Base-by-base conservation (phyloP, 2,113 vertebrate genomes). In the Sinocyclocheilus grahami region DNA sequence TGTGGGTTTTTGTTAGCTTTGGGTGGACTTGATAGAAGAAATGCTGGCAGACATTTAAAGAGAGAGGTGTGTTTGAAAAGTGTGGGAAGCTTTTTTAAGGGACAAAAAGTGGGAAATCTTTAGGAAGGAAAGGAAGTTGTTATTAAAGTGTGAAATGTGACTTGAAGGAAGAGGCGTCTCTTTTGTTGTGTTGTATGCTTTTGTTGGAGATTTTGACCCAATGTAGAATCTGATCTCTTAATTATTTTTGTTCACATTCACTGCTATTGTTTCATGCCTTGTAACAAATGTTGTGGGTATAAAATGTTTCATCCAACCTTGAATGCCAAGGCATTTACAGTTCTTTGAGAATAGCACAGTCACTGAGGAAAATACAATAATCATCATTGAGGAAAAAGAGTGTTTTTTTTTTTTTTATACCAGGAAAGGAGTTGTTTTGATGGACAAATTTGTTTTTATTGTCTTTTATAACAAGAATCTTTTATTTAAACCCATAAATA, bases 1-100 rank as follows among this genome's bases (percentile, higher is more conserved):
- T 85, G 87, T 87, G 77, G 78, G 85, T 85, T 87, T 89, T 83
- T 74, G 84, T 86, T 81, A 88, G 84, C 76, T 86, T 86, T 69
- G 62, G 77, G 60, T 85, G 82, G 67, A 86, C 65, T 51, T 33
- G 37, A 81, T 82, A 22, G 84, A 80, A 74, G 37, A 81, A 71
- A 71, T 83, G 80, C 82, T 86, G 86, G 67, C 75, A 76, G 67
- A 55, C 67, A 65, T 86, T 86, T 75, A 88, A 72, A 80, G 53
- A 63, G 53, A 63, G 63, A 67, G 24, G 72, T 83, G 72, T 83
- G 65, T 84, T 77, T 86, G 48, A 39, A 88, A 80, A 74, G 85
- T 51, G 78, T 78, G 83, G 83, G 33, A 60, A 75, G 69, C 51
- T 60, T 84, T 60, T 58, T 72, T 84, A 75, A 33, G 65, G 39